Percentiles rank a stretch among this genome's conserved stretches.
These are phyloP conservation scores for Drosophila prostipennis DNA, from an alignment of 2,888 invertebrate genomes.

Conservation along the genomic window DNA sequence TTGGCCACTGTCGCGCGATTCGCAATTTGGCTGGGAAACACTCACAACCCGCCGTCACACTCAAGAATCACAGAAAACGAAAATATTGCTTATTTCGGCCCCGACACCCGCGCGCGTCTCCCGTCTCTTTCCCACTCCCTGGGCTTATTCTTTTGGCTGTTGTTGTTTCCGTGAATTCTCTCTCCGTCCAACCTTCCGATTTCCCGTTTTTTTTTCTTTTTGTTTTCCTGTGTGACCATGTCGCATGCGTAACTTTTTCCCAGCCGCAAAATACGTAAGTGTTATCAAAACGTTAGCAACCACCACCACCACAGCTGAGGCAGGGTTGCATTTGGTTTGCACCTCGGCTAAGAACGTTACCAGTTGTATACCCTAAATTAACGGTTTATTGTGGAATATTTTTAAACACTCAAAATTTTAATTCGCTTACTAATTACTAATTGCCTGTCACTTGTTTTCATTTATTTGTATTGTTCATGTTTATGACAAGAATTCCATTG, in stretches of 20 bases:
- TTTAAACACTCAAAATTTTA: neutral
- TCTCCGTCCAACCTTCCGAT: no score
- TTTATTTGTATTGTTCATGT: neutral
- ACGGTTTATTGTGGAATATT: neutral
- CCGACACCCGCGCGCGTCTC: slow-evolving; percentile 10
- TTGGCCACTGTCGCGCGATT: slow-evolving; percentile 1
- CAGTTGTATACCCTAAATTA: neutral
- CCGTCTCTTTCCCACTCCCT: neutral
- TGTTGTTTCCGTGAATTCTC: slow-evolving; percentile 11
- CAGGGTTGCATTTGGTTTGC: slow-evolving; percentile 3
- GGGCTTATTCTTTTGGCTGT: slow-evolving; percentile 6
- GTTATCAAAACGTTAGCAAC: no score
- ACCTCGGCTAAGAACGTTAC: neutral
- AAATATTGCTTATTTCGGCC: slow-evolving; percentile 16
- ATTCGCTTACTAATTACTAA: neutral
- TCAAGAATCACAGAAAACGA: slow-evolving; percentile 21
- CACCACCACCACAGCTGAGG: slow-evolving; percentile 9
- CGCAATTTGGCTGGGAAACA: slow-evolving; percentile 16
- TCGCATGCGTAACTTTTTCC: no score
- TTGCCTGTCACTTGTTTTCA: neutral
- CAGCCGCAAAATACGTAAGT: no score
- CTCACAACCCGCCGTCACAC: slow-evolving; percentile 18
- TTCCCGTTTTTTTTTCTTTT: no score
- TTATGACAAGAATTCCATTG: neutral
- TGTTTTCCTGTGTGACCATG: no score